phyloP scores from a whole-genome alignment of 2,888 invertebrate genomes.

The Branchipolynoe longqiensis region DNA sequence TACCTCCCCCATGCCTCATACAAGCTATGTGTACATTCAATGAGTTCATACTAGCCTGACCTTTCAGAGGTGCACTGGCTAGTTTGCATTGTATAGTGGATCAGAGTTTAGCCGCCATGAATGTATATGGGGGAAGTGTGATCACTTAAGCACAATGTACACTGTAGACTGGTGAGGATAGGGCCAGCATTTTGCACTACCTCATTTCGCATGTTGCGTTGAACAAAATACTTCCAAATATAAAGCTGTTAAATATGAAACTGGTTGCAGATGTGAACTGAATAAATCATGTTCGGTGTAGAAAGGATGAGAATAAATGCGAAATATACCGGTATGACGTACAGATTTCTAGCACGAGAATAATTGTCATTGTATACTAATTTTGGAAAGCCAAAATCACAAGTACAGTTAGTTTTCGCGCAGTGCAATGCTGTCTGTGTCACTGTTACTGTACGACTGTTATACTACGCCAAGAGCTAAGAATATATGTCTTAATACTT shows the following conservation, averaged over 20 bases:
- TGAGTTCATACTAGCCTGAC: too few relatives aligned
- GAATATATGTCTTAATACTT: slow-evolving; percentile 7
- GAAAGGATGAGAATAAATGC: not conserved
- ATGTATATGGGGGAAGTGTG: too few relatives aligned
- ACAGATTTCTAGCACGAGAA: slow-evolving; percentile 29
- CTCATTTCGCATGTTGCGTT: slow-evolving; percentile 40
- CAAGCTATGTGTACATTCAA: too few relatives aligned
- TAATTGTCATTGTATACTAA: not conserved
- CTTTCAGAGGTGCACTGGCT: too few relatives aligned
- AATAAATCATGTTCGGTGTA: too few relatives aligned
- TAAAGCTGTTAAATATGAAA: slow-evolving; percentile 26
- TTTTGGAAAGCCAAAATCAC: slow-evolving; percentile 13
- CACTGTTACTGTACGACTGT: not conserved
- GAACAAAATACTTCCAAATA: slow-evolving; percentile 34
- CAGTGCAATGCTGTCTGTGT: slow-evolving; percentile 3
- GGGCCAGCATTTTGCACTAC: not conserved
- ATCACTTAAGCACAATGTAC: too few relatives aligned
- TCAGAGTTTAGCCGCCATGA: too few relatives aligned
- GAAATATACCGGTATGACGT: slow-evolving; percentile 7
- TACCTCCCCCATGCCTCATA: too few relatives aligned
- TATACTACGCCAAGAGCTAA: not conserved
- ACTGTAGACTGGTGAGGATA: not conserved
- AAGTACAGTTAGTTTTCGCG: not conserved
- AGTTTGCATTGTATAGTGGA: too few relatives aligned
- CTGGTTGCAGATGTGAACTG: too few relatives aligned